Conservation (phyloP, 2,888 invertebrate genomes). For the Acleris literana region DNA sequence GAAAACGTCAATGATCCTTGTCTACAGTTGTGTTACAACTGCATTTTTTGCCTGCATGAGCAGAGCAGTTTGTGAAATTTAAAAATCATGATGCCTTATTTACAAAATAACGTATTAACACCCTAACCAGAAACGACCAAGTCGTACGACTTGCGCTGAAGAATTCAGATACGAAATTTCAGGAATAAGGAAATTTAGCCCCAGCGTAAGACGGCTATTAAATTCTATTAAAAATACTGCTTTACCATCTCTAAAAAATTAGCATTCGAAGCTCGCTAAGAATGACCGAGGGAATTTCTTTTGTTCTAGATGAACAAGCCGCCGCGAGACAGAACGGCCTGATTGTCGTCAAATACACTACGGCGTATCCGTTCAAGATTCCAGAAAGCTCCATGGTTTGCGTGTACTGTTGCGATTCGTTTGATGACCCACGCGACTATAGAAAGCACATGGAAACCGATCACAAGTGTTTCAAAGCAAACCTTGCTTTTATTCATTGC, state of each 20-base stretch:
- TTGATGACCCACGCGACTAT: conserved; percentile 49
- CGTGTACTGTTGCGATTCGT: conserved; percentile 54
- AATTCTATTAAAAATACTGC: no score
- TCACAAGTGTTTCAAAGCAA: conserved; percentile 54
- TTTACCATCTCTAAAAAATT: background rate
- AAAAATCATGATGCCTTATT: no score
- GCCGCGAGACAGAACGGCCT: conserved; percentile 67
- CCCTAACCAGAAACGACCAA: no score
- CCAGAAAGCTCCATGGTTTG: conserved; percentile 55
- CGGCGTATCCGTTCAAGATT: conserved; percentile 60
- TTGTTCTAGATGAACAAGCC: conserved; percentile 72
- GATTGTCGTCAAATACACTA: conserved; percentile 47
- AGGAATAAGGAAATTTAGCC: no score
- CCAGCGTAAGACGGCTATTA: no score
- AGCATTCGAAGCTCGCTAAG: conserved; percentile 1
- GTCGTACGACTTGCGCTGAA: no score
- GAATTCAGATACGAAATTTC: no score
- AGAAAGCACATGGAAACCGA: conserved; percentile 59
- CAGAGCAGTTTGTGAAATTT: no score
- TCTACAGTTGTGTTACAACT: background rate
- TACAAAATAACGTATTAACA: no score
- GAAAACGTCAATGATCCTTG: conserved; percentile 17
- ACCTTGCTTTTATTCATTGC: conserved; percentile 54
- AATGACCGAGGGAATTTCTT: conserved; percentile 40
- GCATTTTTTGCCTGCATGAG: no score